A percentile compares a stretch with the other conserved stretches of the same genome.
phyloP scores from a whole-genome alignment of 2,113 vertebrate species.

The Eurypyga helias region DNA sequence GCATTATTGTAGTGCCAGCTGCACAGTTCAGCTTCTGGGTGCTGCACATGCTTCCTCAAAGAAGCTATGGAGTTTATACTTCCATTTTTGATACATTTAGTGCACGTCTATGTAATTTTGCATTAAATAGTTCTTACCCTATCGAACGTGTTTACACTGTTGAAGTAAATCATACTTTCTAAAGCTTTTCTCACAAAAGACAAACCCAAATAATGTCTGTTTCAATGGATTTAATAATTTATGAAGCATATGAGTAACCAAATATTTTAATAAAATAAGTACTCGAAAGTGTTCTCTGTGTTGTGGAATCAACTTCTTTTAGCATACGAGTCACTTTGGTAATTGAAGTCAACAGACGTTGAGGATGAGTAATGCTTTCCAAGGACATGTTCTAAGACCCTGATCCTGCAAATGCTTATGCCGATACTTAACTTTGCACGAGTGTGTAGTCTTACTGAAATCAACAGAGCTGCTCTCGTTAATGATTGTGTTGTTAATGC shows the following conservation, averaged over 20 bases:
- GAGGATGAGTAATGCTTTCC: conserved; percentile 68
- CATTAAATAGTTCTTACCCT: not conserved
- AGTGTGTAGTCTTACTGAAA: not conserved
- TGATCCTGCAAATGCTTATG: conserved; percentile 50
- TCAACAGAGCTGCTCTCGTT: not conserved
- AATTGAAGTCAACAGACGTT: conserved; percentile 54
- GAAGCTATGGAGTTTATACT: conserved; percentile 42
- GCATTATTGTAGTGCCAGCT: conserved; percentile 26
- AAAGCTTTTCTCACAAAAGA: not conserved
- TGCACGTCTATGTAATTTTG: not conserved
- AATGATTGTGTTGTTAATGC: not conserved
- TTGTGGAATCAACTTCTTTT: conserved; percentile 33
- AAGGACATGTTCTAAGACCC: conserved; percentile 59
- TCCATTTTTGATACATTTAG: conserved; percentile 35
- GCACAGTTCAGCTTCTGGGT: conserved; percentile 28
- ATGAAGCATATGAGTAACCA: not conserved
- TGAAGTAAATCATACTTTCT: not conserved
- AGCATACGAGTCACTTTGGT: conserved; percentile 18
- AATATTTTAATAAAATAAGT: conserved; percentile 2
- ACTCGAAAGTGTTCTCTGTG: not conserved
- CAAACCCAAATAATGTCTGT: not conserved
- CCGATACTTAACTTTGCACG: conserved; percentile 24
- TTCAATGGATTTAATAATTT: not conserved
- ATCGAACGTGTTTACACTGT: not conserved
- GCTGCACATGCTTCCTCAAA: conserved; percentile 45